phyloP scores from a whole-genome alignment of 2,113 vertebrate species.

The Antechinus stuartii region DNA sequence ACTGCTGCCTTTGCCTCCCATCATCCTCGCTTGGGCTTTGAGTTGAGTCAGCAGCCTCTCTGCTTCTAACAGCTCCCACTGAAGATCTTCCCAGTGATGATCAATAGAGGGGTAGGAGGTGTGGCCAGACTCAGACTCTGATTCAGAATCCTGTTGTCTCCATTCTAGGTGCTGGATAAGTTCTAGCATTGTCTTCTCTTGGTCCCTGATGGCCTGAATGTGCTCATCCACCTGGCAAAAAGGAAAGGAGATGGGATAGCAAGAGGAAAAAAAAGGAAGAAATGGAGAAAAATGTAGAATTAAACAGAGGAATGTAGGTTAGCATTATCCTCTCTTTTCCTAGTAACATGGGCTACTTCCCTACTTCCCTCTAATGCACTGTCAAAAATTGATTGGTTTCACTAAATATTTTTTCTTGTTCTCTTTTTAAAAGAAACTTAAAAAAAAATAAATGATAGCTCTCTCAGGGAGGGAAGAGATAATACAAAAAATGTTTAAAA shows the following conservation, averaged over 20 bases:
- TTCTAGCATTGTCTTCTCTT: slow-evolving; percentile 12
- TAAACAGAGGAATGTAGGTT: neutral
- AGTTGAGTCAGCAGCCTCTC: slow-evolving; percentile 18
- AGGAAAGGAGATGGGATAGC: neutral
- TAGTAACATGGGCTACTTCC: neutral
- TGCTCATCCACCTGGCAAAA: slow-evolving; percentile 21
- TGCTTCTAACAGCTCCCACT: slow-evolving; percentile 24
- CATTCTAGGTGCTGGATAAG: neutral
- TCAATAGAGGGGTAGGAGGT: neutral
- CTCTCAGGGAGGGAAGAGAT: neutral
- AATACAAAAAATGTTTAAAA: neutral
- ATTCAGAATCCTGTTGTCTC: neutral
- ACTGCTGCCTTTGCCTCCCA: neutral
- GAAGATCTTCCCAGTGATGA: neutral
- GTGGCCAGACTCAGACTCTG: neutral
- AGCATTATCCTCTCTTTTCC: neutral
- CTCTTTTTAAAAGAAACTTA: neutral
- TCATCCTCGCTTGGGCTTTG: neutral
- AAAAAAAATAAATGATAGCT: neutral
- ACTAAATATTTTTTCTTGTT: neutral
- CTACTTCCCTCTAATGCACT: neutral
- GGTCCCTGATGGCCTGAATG: neutral
- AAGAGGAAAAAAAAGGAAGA: neutral
- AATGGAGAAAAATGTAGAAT: neutral
- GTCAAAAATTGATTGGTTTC: neutral